These are phyloP conservation scores for Papilio polyxenes DNA, from an alignment of 1,140 invertebrate species.

Conservation along the genomic window DNA sequence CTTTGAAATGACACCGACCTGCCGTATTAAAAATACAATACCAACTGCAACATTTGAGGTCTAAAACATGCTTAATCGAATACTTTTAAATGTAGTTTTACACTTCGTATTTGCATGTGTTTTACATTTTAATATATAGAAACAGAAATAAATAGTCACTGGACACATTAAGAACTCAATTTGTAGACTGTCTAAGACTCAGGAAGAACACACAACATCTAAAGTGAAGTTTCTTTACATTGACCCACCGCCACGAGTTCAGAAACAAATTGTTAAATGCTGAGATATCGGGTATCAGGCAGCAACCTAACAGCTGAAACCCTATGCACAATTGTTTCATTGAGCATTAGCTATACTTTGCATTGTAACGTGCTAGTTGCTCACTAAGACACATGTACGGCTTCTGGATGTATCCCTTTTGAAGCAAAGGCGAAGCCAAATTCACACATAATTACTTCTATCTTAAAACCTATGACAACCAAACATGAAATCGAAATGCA, in stretches of 20 bases:
- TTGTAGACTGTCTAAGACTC: too few relatives aligned
- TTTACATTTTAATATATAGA: too few relatives aligned
- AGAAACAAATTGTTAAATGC: not conserved
- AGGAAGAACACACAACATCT: too few relatives aligned
- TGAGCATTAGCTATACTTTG: slow-evolving; percentile 37
- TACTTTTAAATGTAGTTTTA: not conserved
- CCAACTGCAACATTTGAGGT: not conserved
- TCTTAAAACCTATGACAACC: not conserved
- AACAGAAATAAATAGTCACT: too few relatives aligned
- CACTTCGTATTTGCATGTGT: too few relatives aligned
- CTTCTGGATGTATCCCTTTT: slow-evolving; percentile 28
- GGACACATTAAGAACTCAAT: too few relatives aligned
- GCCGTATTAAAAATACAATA: slow-evolving; percentile 58
- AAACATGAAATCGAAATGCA: not conserved
- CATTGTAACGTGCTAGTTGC: slow-evolving; percentile 36
- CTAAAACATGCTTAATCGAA: not conserved
- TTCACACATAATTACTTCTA: not conserved
- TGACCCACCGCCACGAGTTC: slow-evolving; percentile 43
- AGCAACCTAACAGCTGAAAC: slow-evolving; percentile 33
- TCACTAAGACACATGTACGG: slow-evolving; percentile 33
- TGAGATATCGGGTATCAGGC: slow-evolving; percentile 17
- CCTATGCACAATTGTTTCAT: slow-evolving; percentile 39
- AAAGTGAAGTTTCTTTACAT: not conserved
- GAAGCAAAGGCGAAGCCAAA: slow-evolving; percentile 11
- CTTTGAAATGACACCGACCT: slow-evolving; percentile 59